These are phyloP conservation scores for Tanaodytes sp. DNA, from an alignment of 2,888 invertebrate species.

Conservation along the genomic window DNA sequence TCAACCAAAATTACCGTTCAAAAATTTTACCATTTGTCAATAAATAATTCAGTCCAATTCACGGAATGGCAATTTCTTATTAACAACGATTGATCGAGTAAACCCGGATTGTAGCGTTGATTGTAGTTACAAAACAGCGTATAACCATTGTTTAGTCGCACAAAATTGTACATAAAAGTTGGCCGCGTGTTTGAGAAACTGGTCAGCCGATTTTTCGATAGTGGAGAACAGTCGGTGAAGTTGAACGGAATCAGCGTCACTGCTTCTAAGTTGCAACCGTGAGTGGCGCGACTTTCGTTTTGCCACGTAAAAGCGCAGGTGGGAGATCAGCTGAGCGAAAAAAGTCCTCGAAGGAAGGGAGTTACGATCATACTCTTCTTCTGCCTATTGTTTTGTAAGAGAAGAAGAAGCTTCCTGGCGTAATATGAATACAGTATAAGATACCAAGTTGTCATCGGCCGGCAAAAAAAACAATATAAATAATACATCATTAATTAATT, in stretches of 20 bases:
- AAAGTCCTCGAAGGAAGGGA: slow-evolving; percentile 24
- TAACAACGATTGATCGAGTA: neutral
- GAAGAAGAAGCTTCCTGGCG: too few relatives aligned
- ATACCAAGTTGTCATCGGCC: too few relatives aligned
- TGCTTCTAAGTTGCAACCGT: slow-evolving; percentile 32
- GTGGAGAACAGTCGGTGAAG: slow-evolving; percentile 27
- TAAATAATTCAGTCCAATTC: neutral
- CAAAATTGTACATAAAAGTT: neutral
- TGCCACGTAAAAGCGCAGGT: slow-evolving; percentile 41
- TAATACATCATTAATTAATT: too few relatives aligned
- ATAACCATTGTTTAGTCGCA: neutral
- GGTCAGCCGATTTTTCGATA: slow-evolving; percentile 15
- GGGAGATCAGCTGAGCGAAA: slow-evolving; percentile 35
- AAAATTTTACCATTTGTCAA: too few relatives aligned
- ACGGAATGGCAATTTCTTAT: neutral
- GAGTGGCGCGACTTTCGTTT: slow-evolving; percentile 48
- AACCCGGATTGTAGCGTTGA: neutral
- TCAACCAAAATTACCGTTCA: too few relatives aligned
- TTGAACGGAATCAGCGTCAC: slow-evolving; percentile 35
- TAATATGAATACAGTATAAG: too few relatives aligned
- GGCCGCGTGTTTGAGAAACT: slow-evolving; percentile 5
- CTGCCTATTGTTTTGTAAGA: too few relatives aligned
- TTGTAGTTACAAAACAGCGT: neutral
- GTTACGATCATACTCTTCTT: too few relatives aligned
- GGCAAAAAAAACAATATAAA: too few relatives aligned